Base-by-base conservation (phyloP, 2,888 invertebrate genomes). In the Dicycla oo region DNA sequence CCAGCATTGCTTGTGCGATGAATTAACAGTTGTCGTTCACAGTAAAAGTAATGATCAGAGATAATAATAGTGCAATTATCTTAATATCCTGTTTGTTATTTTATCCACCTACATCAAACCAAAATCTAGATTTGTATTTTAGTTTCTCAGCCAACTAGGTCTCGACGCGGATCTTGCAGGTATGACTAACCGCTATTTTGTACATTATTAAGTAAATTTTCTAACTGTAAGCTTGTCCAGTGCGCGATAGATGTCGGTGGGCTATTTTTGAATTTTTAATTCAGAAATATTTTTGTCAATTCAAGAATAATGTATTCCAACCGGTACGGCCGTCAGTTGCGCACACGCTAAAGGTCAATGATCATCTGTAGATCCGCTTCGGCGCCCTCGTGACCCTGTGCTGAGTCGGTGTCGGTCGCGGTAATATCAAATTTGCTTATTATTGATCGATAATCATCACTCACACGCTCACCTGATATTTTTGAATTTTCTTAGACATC, bases 331-430 rank as follows among this genome's bases (percentile, higher is more conserved):
- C 87, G 88, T 87, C 91, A 89, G 92, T 92, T 94, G 93, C 93
- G 93, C 94, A 92, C 93, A 91, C 93, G 91, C 88, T 94, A 95
- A 96, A 95, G 95, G 95, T 96, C 95, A 95, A 95, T 94, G 95
- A 94, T 95, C 95, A 96, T 94, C 94, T 92, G 93, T 94, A 95
- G 95, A 96, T 95, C 95, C 96, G 96, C 94, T 92, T 96, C 93
- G 94, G 87, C 93, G 95, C 93, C 95, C 94, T 92, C 94, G 88
- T 95, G 95, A 95, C 96, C 95, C 95, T 94, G 94, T 93, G 92
- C 89, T 89, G 92, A 90, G 91, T 90, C 90, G 89, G 92, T 92
- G 92, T 90, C 89, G 89, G 85, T 86, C 88, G 87, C 87, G 72
- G 85, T 86, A 81, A 76, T 88, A 89, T 91, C 84, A 91, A 91